Evolutionary conservation across 2,113 vertebrate species (phyloP), one percentile per base, ranked within the genome.

Genomic region (Cryptotis parvus): DNA sequence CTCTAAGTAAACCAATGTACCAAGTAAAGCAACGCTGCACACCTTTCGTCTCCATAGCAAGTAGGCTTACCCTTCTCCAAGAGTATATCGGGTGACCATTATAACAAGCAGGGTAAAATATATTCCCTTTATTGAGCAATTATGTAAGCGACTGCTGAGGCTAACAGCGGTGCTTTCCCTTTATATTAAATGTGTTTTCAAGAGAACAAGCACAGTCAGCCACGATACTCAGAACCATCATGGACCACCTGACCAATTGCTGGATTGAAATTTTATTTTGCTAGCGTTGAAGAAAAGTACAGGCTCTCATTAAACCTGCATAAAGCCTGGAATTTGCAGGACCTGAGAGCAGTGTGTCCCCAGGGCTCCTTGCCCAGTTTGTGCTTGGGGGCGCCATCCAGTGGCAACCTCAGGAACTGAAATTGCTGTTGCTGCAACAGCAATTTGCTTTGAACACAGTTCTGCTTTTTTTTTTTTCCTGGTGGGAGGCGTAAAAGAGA

Each of bases 321-420:
- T 37, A 79, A 68, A 92, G 31, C 27, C 0, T 15, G n/a, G 61
- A 63, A 70, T 89, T 77, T 43, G 43, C 33, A 45, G 61, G 69
- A 69, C 37, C 49, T 31, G 79, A 37, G 73, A 82, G 45, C 14
- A 14, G 0, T 43, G 20, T 8, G 37, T 80, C 52, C 52, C 63
- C 63, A 29, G 63, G 29, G 41, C n/a, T 52, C 5, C 33, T 74
- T 2, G 37, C 49, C 14, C 35, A 22, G 49, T 90, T 84, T 90
- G 74, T 35, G n/a, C 90, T 65, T 49, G 83, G 26, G 24, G 63
- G 73, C 1, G 68, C 95, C 94, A 83, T 61, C 96, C 66, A 84
- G 95, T 92, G 96, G 90, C 68, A 29, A 0, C n/a, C 11, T 29
- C 7, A 35, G 68, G 85, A 96, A 91, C 68, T 94, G 91, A 79